Base-by-base conservation (phyloP, 30 jellyfish, hydroid and myxozoan genomes). In the Aurelia sp. region DNA sequence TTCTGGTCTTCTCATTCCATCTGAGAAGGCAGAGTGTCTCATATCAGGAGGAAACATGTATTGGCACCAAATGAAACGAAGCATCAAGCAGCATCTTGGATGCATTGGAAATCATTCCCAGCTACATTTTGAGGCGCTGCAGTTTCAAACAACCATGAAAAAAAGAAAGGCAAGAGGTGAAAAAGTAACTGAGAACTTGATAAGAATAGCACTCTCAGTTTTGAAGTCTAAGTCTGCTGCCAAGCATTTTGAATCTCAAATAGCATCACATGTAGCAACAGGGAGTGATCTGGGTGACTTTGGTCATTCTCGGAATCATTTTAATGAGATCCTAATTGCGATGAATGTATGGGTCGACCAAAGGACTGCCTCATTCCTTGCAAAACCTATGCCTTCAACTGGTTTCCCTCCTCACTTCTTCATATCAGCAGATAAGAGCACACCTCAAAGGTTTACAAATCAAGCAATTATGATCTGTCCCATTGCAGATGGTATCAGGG, bases 231-330 rank as follows among this genome's bases (percentile, higher is more conserved):
- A 78, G 71, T 10, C 89, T 15, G 65, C 89, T 12, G 82, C 89
- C 31, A 17, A 35, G 27, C 77, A 74, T 20, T 78, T 55, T 61
- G 82, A 78, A 60, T 15, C 38, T 30, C 48, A 12, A 58, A 78
- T 55, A 55, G 89, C 89, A 19, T 60, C 65, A 5, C 89, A 55
- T 68, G 67, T n/a, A 4, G 4, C 89, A 5, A 78, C 89, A n/a
- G 89, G 89, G n/a, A 31, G 78, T 35, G 80, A 78, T 38, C 63
- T 75, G 68, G 86, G 86, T 75, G 86, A 75, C 35, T 21, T 75
- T 13, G 86, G 86, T 40, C 86, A 75, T 50, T 48, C 77, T 30
- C 33, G 86, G 17, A 40, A 51, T 55, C 86, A 75, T 55, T 75
- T 75, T 55, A 52, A 19, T 55, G 86, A 75, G 74, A 75, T 75